phyloP scores from a whole-genome alignment of 2,888 invertebrate genomes.

The Lasioglossum marginatum region DNA sequence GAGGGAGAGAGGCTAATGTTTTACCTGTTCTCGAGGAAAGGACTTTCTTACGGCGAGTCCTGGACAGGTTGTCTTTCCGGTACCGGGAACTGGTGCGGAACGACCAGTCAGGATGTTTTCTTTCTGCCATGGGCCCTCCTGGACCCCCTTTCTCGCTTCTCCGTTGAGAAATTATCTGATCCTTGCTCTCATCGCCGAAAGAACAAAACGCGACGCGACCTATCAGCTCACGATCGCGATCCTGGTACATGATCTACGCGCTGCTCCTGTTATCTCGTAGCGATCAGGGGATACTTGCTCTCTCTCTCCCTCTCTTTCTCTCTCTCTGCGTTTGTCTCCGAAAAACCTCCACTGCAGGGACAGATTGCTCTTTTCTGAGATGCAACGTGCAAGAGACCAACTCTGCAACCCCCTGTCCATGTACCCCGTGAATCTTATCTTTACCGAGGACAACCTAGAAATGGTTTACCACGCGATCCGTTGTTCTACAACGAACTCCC shows the following conservation, averaged over 20 bases:
- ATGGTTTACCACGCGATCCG: conserved; percentile 55
- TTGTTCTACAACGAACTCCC: conserved; percentile 63
- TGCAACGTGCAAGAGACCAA: conserved; percentile 4
- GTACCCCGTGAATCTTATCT: background rate
- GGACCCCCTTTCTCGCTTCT: background rate
- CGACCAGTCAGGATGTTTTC: conserved; percentile 58
- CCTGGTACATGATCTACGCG: conserved; percentile 79
- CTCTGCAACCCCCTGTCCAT: conserved; percentile 2
- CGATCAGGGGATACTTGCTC: conserved; percentile 75
- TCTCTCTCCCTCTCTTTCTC: background rate
- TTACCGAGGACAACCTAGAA: conserved; percentile 36
- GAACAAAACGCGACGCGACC: conserved; percentile 75
- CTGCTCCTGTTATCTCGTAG: conserved; percentile 69
- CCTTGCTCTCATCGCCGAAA: conserved; percentile 76
- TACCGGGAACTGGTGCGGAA: conserved; percentile 67
- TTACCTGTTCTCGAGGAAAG: conserved; percentile 66
- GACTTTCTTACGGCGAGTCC: conserved; percentile 30
- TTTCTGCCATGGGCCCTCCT: background rate
- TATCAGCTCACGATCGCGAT: conserved; percentile 79
- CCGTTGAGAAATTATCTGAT: conserved; percentile 74
- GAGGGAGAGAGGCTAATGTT: conserved; percentile 34
- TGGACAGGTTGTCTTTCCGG: conserved; percentile 65
- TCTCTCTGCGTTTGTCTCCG: conserved; percentile 55
- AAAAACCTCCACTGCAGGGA: conserved; percentile 35
- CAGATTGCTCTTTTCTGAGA: conserved; percentile 27